A percentile compares a stretch with the other conserved stretches of the same genome.
Evolutionary conservation across 2,797 vertebrate species (phyloP).

Genomic region (Phaenicophaeus curvirostris): DNA sequence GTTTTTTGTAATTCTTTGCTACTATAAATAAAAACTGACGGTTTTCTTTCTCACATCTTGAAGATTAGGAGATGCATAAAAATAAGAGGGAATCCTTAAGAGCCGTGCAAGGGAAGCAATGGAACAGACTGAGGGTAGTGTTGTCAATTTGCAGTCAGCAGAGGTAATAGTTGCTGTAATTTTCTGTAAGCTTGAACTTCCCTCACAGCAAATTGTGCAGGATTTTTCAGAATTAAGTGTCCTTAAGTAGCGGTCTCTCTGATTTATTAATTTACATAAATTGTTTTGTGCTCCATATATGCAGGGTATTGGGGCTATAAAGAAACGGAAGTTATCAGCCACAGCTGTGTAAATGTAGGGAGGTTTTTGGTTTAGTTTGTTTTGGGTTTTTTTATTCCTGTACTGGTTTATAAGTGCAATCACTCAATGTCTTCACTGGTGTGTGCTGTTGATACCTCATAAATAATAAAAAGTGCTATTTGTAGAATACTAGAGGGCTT

Average conservation of each 20-base stretch:
- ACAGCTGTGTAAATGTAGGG: not conserved
- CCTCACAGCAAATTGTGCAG: not conserved
- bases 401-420: not conserved
- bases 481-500: not conserved
- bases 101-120: not conserved
- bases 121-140: not conserved
- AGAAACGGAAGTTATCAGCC: not conserved
- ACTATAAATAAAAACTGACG: not conserved
- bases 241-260: not conserved
- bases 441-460: not conserved
- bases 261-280: not conserved
- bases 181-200: not conserved
- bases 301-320: not conserved
- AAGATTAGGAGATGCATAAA: not conserved
- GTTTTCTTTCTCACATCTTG: not conserved
- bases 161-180: not conserved
- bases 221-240: not conserved
- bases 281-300: not conserved
- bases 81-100: not conserved
- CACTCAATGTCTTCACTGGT: not conserved
- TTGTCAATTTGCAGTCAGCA: not conserved
- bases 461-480: not conserved
- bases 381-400: fast-evolving
- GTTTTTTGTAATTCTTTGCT: not conserved
- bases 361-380: not conserved